phyloP scores from a whole-genome alignment of 2,113 vertebrate genomes.

The Callorhinus ursinus region DNA sequence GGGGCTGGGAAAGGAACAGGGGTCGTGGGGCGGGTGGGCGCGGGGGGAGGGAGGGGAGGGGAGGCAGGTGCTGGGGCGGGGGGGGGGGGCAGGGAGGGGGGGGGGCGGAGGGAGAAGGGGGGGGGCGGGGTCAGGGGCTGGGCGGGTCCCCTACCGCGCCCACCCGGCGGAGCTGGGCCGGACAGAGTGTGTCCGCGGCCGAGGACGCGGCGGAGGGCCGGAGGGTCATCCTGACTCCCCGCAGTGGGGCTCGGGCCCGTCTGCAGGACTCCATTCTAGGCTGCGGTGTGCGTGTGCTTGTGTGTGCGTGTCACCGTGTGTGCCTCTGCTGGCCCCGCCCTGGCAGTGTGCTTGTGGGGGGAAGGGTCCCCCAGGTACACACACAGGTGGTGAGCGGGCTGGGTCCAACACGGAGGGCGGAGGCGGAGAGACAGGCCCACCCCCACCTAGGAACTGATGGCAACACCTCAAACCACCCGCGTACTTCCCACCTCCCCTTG shows the following conservation, averaged over 20 bases:
- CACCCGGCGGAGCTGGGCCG: background rate
- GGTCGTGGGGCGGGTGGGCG: background rate
- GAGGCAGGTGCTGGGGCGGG: background rate
- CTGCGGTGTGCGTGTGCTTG: background rate
- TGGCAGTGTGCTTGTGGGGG: background rate
- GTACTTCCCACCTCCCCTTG: background rate
- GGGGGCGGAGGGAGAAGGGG: background rate
- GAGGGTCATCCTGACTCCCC: background rate
- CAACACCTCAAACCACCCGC: background rate
- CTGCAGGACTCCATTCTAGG: background rate
- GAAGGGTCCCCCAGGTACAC: background rate
- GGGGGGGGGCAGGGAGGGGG: background rate
- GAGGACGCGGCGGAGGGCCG: too few species aligned
- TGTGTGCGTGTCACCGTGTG: background rate
- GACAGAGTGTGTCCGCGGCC: background rate
- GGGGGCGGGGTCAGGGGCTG: background rate
- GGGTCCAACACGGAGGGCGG: background rate
- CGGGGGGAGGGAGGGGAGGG: background rate
- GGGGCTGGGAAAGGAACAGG: background rate
- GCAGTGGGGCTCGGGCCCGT: background rate
- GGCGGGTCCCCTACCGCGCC: background rate
- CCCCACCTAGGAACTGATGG: background rate
- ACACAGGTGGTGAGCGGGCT: background rate
- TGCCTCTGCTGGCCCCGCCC: background rate
- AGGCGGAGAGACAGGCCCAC: background rate